Conservation (phyloP, 2,113 vertebrate genomes). For the Tapirus terrestris region DNA sequence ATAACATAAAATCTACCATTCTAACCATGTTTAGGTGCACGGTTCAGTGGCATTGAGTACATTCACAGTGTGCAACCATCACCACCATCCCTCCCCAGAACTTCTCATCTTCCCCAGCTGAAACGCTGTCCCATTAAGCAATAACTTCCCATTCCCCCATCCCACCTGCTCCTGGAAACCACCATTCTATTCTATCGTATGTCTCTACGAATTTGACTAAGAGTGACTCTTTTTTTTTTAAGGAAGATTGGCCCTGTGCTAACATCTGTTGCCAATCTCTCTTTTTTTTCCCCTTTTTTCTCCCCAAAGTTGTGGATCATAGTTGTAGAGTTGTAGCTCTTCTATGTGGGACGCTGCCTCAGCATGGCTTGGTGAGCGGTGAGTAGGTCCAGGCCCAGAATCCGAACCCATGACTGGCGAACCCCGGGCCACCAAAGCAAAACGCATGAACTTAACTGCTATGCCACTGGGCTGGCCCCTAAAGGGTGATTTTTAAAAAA, state of each 20-base stretch:
- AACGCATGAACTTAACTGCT: too few species aligned
- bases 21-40: background rate
- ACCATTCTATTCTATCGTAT: background rate
- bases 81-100: background rate
- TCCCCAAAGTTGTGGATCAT: too few species aligned
- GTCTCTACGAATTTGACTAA: background rate
- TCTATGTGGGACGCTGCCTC: too few species aligned
- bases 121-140: background rate
- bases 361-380: too few species aligned
- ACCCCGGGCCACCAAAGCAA: too few species aligned
- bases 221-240: background rate
- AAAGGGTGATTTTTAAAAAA: background rate
- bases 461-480: too few species aligned
- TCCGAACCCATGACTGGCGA: too few species aligned
- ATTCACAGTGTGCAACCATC: accelerated
- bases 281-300: too few species aligned
- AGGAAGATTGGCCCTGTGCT: too few species aligned
- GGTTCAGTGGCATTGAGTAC: background rate
- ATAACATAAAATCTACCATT: background rate
- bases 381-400: too few species aligned
- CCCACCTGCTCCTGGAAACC: background rate
- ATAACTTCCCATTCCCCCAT: accelerated
- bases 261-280: too few species aligned
- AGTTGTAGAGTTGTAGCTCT: too few species aligned
- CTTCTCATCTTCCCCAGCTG: background rate